phyloP scores from a whole-genome alignment of 1,140 invertebrate genomes.

The Cheumatopsyche charites region DNA sequence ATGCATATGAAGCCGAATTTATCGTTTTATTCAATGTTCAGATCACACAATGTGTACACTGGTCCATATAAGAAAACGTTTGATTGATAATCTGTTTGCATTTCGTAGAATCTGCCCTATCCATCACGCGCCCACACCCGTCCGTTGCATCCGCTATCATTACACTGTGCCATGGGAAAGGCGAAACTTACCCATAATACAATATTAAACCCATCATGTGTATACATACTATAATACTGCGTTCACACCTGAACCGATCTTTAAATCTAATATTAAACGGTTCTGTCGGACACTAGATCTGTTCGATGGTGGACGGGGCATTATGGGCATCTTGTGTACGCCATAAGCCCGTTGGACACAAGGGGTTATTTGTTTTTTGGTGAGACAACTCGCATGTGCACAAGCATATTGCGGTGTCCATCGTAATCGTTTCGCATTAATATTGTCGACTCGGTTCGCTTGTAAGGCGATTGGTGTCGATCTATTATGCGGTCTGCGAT shows the following conservation, averaged over 20 bases:
- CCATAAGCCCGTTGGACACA: no score
- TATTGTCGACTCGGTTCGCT: constrained; percentile 18
- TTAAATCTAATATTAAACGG: no score
- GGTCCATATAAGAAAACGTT: constrained; percentile 3
- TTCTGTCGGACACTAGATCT: no score
- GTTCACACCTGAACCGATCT: no score
- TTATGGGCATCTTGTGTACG: no score
- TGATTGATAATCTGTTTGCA: constrained; percentile 36
- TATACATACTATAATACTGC: not conserved
- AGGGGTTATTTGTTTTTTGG: constrained; percentile 18
- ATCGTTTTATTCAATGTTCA: no score
- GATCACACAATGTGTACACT: no score
- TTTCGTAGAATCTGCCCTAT: constrained; percentile 29
- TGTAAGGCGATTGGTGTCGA: constrained; percentile 2
- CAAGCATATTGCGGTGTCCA: constrained; percentile 3
- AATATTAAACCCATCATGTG: not conserved
- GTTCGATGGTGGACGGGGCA: no score
- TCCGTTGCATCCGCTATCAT: constrained; percentile 19
- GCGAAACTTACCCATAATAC: constrained; percentile 9
- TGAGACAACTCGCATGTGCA: constrained; percentile 1
- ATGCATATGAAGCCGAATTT: no score
- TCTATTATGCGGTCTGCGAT: constrained; percentile 12
- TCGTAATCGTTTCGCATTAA: constrained; percentile 26
- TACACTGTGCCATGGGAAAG: constrained; percentile 18
- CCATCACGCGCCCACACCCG: constrained; percentile 28